Base-by-base conservation (phyloP, 2,888 invertebrate genomes). In the Cheilosia impressa region DNA sequence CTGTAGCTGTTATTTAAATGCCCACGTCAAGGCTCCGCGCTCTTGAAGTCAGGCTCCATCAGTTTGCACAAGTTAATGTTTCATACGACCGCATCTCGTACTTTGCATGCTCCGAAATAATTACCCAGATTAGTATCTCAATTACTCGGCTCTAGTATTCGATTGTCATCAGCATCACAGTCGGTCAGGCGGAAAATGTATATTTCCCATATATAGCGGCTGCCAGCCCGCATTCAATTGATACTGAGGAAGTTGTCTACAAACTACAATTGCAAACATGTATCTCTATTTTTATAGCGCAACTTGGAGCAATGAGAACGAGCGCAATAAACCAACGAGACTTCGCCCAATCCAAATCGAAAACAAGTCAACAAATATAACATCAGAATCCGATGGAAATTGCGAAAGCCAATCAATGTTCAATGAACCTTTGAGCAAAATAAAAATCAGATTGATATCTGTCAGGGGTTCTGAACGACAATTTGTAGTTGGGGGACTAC, bases 71-170 rank as follows among this genome's bases (percentile, higher is more conserved):
- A 68, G 52, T 13, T 43, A 52, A 50, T 72, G 45, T 62, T 69
- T 58, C 62, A 50, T 68, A 45, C n/a, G 38, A 60, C 43, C 55
- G 47, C 82, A 58, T 38, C 65, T 50, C 31, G 41, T 34, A 62
- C 58, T 45, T 68, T 22, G 68, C 71, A 83, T 73, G 52, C 50
- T 58, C 65, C n/a, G 50, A 53, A 53, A 75, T 75, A 80, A 84
- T 80, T 75, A 65, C 57, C 43, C 31, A 63, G 75, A 84, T 84
- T 63, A 69, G 69, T 66, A 76, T 72, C 66, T 66, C 71, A 73
- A 75, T 76, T 82, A 71, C 76, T 41, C 41, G 15, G 50, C 57
- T 69, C 76, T 69, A 2, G 41, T 24, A 43, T 52, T 63, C 52
- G 69, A 63, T 57, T 76, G 66, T 62, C 62, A 52, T 41, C 47